Conservation (phyloP, 2,888 invertebrate genomes). For the Cheilosia vulpina region DNA sequence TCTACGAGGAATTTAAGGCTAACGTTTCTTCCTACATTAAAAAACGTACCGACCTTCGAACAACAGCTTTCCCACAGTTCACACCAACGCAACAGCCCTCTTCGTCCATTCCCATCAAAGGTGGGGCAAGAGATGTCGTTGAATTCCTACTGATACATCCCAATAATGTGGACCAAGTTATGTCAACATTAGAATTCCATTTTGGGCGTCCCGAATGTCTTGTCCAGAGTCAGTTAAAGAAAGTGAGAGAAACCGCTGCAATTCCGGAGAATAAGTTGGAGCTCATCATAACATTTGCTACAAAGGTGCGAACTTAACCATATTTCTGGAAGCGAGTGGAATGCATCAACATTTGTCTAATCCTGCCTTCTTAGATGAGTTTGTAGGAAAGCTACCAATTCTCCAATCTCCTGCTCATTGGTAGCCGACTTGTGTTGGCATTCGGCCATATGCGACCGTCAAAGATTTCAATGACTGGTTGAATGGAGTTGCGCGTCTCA, state of each 20-base stretch:
- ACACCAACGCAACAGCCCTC: neutral
- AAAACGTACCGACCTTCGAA: no score
- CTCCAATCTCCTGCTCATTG: no score
- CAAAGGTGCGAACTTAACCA: slow-evolving; percentile 3
- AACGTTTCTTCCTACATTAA: no score
- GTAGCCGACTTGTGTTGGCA: no score
- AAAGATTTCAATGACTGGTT: slow-evolving; percentile 24
- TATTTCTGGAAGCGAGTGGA: slow-evolving; percentile 17
- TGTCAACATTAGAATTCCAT: slow-evolving; percentile 10
- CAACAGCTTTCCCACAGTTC: no score
- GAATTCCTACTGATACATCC: slow-evolving; percentile 66
- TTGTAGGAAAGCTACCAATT: slow-evolving; percentile 52
- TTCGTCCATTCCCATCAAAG: neutral
- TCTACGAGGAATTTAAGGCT: no score
- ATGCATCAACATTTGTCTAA: slow-evolving; percentile 42
- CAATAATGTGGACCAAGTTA: slow-evolving; percentile 46
- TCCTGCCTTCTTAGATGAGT: slow-evolving; percentile 37
- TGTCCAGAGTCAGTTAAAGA: slow-evolving; percentile 7
- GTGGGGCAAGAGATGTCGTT: neutral
- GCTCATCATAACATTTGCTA: slow-evolving; percentile 13
- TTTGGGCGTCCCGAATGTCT: slow-evolving; percentile 17
- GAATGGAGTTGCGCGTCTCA: no score
- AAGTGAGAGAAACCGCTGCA: slow-evolving; percentile 11
- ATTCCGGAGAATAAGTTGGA: slow-evolving; percentile 35
- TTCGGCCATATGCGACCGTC: no score